Evolutionary conservation across 2,888 invertebrate species (phyloP).

Genomic region (Antheraea yamamai): DNA sequence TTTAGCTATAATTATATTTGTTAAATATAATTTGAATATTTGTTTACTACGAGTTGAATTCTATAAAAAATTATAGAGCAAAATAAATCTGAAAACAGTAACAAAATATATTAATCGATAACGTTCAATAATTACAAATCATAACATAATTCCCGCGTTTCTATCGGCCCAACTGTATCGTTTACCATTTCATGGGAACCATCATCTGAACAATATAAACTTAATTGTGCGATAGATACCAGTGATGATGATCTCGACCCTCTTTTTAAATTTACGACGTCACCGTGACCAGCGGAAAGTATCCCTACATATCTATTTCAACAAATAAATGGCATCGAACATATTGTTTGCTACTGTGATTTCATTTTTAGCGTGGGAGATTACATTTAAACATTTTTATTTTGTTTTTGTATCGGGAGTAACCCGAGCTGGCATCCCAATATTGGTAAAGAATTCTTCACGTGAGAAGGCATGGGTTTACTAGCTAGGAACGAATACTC

Average conservation of each 20-base stretch:
- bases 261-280: conserved; percentile 64
- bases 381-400: conserved; percentile 11
- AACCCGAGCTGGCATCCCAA: not conserved
- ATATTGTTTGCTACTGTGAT: conserved; percentile 73
- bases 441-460: not conserved
- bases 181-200: conserved; percentile 75
- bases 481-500: not conserved
- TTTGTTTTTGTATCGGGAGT: not conserved
- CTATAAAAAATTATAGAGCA: too few relatives aligned
- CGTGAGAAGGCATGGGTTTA: not conserved
- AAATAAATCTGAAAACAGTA: too few relatives aligned
- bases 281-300: conserved; percentile 65
- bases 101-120: not conserved
- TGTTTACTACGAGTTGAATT: not conserved
- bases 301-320: conserved; percentile 67
- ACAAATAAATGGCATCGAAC: conserved; percentile 73
- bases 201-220: conserved; percentile 66
- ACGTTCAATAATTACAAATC: not conserved
- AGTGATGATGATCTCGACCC: conserved; percentile 63
- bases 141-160: conserved; percentile 12
- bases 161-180: conserved; percentile 33
- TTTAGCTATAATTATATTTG: too few relatives aligned
- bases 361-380: conserved; percentile 67
- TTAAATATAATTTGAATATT: too few relatives aligned
- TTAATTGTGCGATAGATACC: conserved; percentile 79